phyloP scores from a whole-genome alignment of 35 echinoderm and acorn worm genomes.

The Ophioderma brevispina region DNA sequence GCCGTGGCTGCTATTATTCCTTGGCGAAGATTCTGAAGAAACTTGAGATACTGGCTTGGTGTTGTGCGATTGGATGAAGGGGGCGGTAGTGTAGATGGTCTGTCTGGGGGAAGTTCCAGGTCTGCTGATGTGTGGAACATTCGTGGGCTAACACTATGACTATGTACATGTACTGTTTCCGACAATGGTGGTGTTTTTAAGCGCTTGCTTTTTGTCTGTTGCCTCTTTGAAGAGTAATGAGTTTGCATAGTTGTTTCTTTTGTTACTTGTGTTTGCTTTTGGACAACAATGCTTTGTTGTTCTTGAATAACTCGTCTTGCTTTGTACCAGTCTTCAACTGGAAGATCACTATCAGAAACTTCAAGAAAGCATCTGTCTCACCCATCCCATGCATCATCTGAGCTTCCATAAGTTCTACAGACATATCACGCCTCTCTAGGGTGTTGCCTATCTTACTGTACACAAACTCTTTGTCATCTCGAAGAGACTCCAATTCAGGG shows the following conservation, averaged over 20 bases:
- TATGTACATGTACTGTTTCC: background rate
- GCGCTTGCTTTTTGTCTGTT: background rate
- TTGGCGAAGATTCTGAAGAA: slow-evolving; percentile 58
- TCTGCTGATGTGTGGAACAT: background rate
- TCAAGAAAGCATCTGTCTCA: slow-evolving; percentile 89
- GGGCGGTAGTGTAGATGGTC: background rate
- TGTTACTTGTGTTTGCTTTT: background rate
- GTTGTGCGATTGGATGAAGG: background rate
- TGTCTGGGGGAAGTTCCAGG: background rate
- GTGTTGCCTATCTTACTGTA: slow-evolving; percentile 32
- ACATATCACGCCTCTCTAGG: slow-evolving; percentile 73
- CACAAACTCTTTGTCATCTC: slow-evolving; percentile 48
- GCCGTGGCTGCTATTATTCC: slow-evolving; percentile 52
- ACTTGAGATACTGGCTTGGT: slow-evolving; percentile 72
- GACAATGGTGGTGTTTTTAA: background rate
- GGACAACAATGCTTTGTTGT: background rate
- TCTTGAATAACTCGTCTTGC: background rate
- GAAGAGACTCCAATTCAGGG: slow-evolving; percentile 54
- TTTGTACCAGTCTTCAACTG: slow-evolving; percentile 68
- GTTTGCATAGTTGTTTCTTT: too few relatives aligned
- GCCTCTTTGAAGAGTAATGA: background rate
- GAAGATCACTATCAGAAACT: slow-evolving; percentile 77
- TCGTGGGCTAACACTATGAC: background rate
- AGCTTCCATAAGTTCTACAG: slow-evolving; percentile 93
- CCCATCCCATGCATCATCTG: slow-evolving; percentile 96